Evolutionary conservation across 2,888 invertebrate genomes (phyloP), one percentile per base, ranked within the genome.

Genomic region (Ectropis crepuscularia): DNA sequence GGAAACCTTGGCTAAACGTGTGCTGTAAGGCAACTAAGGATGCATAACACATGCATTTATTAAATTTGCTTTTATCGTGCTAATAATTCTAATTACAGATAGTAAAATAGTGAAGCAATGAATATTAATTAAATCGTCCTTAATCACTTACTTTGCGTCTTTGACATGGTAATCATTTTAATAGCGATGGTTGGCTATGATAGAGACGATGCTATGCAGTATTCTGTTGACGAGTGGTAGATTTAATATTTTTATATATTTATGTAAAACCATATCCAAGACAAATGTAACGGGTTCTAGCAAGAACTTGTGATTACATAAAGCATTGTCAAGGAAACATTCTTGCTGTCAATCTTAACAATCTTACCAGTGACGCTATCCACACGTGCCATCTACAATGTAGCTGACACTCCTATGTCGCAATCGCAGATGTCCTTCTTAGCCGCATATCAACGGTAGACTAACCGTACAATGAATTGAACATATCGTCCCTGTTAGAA

Each of bases 371-470:
- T 28, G 50, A 11, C 38, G 39, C 51, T 70, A 71, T 74, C 65
- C 16, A 61, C 69, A 63, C 61, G 60, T 64, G 68, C 57, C 48
- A 63, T 54, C 64, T 64, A 66, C 61, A 63, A 6, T 63, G 70
- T 53, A 45, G 6, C 37, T n/a, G 41, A 55, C 51, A 54, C 60
- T 11, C 47, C 59, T 7, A 47, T 62, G 62, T 53, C 57, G 42
- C 57, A 57, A 57, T 28, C 41, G 6, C 5, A 10, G 6, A 10
- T 38, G 38, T 49, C 49, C 37, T 49, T 49, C 51, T 41, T 6
- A 42, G 10, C 39, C 5, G 11, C 16, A 38, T 49, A 12, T 36
- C n/a, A 28, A 7, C 6, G 28, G 11, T 16, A 16, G 16, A 51
- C 9, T 41, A 57, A 57, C 53, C 38, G 9, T 28, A 16, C 16